phyloP scores from a whole-genome alignment of 2,888 invertebrate genomes.

The Panopea generosa region DNA sequence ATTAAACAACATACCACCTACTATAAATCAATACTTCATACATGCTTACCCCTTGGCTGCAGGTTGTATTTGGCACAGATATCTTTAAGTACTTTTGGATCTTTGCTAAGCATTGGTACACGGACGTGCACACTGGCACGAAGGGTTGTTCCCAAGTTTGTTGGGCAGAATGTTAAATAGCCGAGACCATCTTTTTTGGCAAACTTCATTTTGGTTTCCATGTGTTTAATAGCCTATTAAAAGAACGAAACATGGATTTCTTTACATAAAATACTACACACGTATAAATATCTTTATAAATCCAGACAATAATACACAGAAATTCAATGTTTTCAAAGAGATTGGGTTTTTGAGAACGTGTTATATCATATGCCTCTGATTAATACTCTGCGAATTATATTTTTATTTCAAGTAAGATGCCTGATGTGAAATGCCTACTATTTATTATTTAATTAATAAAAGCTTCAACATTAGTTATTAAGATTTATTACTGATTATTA shows the following conservation, averaged over 20 bases:
- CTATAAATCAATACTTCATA: too few species aligned
- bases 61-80: constrained; percentile 63
- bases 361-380: too few species aligned
- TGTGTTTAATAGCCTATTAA: constrained; percentile 92
- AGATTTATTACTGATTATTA: too few species aligned
- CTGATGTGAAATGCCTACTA: too few species aligned
- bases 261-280: background rate
- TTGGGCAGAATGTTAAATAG: constrained; percentile 93
- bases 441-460: too few species aligned
- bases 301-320: background rate
- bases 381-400: too few species aligned
- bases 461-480: too few species aligned
- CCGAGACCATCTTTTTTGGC: constrained; percentile 92
- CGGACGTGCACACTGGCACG: constrained; percentile 98
- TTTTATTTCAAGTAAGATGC: too few species aligned
- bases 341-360: too few species aligned
- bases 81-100: constrained; percentile 86
- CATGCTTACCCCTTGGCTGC: constrained; percentile 59
- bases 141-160: constrained; percentile 95
- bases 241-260: constrained; percentile 67
- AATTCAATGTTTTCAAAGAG: background rate
- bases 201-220: constrained; percentile 86
- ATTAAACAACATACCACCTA: too few species aligned
- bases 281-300: too few species aligned
- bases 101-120: constrained; percentile 90